These are phyloP conservation scores for Tridacna gigas DNA, from an alignment of 2,888 invertebrate genomes.

Conservation along the genomic window DNA sequence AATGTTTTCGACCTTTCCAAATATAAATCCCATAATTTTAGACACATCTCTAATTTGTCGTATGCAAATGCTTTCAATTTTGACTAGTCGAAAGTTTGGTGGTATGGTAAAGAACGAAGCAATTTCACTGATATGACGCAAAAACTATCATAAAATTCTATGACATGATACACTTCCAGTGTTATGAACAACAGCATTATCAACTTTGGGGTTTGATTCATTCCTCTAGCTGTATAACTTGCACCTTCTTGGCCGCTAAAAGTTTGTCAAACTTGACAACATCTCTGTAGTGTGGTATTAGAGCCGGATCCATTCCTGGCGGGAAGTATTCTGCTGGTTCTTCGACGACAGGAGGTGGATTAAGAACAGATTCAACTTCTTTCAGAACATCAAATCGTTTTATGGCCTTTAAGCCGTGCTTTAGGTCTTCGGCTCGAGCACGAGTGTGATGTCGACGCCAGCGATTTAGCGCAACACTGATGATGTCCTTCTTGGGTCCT, in stretches of 20 bases:
- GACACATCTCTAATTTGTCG: no score
- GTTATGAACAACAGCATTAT: no score
- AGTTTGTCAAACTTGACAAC: slow-evolving; percentile 79
- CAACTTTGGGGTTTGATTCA: background rate
- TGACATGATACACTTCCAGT: no score
- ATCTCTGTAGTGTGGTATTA: slow-evolving; percentile 77
- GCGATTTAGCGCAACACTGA: slow-evolving; percentile 70
- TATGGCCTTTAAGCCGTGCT: slow-evolving; percentile 71
- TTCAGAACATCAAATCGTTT: slow-evolving; percentile 68
- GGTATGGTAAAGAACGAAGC: no score
- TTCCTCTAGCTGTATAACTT: slow-evolving; percentile 49
- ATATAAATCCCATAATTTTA: no score
- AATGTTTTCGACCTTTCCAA: no score
- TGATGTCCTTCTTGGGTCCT: slow-evolving; percentile 65
- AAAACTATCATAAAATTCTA: no score
- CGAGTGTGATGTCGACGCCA: slow-evolving; percentile 81
- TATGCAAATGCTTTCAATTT: no score
- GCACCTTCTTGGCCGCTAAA: slow-evolving; percentile 67
- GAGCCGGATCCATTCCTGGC: slow-evolving; percentile 73
- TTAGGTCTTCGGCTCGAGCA: slow-evolving; percentile 78
- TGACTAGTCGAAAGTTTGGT: no score
- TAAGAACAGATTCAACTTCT: slow-evolving; percentile 69
- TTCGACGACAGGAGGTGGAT: slow-evolving; percentile 68
- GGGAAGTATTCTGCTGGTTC: slow-evolving; percentile 70
- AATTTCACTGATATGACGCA: no score